phyloP scores from a whole-genome alignment of 2,113 vertebrate species.

The Pycnonotus jocosus region DNA sequence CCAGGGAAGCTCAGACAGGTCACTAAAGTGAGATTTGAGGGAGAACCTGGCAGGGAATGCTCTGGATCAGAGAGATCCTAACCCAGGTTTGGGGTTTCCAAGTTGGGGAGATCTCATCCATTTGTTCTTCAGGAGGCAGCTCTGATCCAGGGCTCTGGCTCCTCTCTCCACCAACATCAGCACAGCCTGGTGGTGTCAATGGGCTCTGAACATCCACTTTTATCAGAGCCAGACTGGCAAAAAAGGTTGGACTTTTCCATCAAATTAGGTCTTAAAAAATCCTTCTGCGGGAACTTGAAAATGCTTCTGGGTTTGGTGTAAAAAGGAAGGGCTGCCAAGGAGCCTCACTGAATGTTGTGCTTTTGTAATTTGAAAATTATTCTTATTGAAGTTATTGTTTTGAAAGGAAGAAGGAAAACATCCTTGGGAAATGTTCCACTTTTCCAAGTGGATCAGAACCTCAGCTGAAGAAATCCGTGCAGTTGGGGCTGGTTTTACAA shows the following conservation, averaged over 20 bases:
- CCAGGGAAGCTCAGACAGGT: neutral
- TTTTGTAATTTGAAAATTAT: neutral
- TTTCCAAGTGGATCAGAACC: neutral
- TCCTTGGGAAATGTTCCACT: neutral
- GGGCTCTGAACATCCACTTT: neutral
- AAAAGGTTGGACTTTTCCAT: neutral
- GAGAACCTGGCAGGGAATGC: neutral
- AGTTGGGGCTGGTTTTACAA: neutral
- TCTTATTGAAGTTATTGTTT: neutral
- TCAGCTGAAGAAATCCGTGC: neutral
- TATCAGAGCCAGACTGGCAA: neutral
- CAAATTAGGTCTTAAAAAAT: neutral
- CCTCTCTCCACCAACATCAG: neutral
- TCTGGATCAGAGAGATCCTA: neutral
- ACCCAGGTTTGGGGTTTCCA: neutral
- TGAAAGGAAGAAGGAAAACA: neutral
- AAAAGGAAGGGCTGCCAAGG: neutral
- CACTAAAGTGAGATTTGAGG: neutral
- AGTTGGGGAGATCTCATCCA: neutral
- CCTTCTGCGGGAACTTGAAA: neutral
- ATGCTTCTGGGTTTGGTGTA: neutral
- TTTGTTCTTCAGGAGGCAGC: neutral
- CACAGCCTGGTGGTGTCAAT: neutral
- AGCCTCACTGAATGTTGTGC: neutral
- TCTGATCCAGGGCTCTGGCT: neutral